Base-by-base conservation (phyloP, 2,888 invertebrate genomes). In the Thalpophila matura region DNA sequence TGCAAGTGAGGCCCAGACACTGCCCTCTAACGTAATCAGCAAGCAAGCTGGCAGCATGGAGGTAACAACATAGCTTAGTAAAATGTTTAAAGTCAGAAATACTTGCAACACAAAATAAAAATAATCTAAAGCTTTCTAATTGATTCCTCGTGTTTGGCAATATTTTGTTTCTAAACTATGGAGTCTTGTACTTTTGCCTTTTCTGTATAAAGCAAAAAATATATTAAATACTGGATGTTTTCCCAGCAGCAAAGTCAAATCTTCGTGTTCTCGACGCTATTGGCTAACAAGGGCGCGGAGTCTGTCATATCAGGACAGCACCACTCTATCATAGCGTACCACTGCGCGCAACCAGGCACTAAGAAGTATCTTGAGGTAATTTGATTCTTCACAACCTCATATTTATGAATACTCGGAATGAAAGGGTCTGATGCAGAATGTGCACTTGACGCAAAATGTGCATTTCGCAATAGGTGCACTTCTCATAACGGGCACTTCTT, bases 221-320 rank as follows among this genome's bases (percentile, higher is more conserved):
- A 71, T 73, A 72, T 65, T 80, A 77, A 77, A 59, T 78, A 81
- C 80, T 68, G 74, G 74, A 79, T 87, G 68, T 89, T 86, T 79
- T 97, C 97, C 97, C 98, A 99, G 95, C 99, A 99, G 93, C 99
- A 99, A 94, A 99, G 98, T 94, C 99, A 99, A 92, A 98, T 99
- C 89, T 99, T 99, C 96, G 99, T 99, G 80, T 99, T 99, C 95
- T 98, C 99, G 20, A 99, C 99, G 7, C 95, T 97, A 83, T 94
- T 99, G 92, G 99, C 99, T 3, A 99, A 99, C 92, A 97, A 98
- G 87, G 99, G 99, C 4, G 99, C 99, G 0, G 99, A 99, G 83
- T 97, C 98, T 12, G 99, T 99, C 12, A 94, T 98, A 67, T 97
- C 97, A 68, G 98, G 99, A 2, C 98, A 98, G 84, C 98, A 97